Evolutionary conservation across 2,888 invertebrate species (phyloP), one percentile per base, ranked within the genome.

Genomic region (Hydriomena furcata): DNA sequence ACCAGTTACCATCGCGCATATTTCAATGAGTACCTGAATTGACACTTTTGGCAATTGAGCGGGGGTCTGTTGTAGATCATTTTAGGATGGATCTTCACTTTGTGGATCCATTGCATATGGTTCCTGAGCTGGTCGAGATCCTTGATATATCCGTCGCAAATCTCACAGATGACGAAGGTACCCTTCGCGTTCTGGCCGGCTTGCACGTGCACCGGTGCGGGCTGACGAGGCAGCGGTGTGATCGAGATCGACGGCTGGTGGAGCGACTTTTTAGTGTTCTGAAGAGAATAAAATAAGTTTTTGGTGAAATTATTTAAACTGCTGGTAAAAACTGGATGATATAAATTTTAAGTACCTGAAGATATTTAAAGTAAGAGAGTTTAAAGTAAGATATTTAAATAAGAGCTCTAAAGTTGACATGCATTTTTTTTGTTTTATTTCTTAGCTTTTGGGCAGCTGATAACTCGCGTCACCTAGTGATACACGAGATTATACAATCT

Each of bases 31-130:
- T 66, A 87, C 88, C 88, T 83, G 82, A 96, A 97, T 87, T 97
- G 97, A 91, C 98, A 98, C 82, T 98, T 97, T 85, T 98, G 98
- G 85, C 98, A 98, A 88, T 97, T 97, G 61, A 98, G 92, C 35
- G 98, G 98, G 48, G 98, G 97, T 83, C 96, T 92, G 85, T 97
- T 97, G 85, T 97, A 96, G 66, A 97, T 97, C 97, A 97, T 98
- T 90, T 97, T 97, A 47, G 97, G 97, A 86, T 97, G 97, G 71
- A 98, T 98, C 82, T 97, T 97, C 63, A 97, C 97, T 93, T 98
- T 98, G 83, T 98, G 98, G 79, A 98, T 98, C 96, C 97, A 98
- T 76, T 97, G 98, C 97, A 98, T 98, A 77, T 98, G 98, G 81
- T 98, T 98, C 58, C 98, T 92, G 57, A 98, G 88, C 76, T 98